phyloP scores from a whole-genome alignment of 2,113 vertebrate species.

The Dasyprocta punctata region DNA sequence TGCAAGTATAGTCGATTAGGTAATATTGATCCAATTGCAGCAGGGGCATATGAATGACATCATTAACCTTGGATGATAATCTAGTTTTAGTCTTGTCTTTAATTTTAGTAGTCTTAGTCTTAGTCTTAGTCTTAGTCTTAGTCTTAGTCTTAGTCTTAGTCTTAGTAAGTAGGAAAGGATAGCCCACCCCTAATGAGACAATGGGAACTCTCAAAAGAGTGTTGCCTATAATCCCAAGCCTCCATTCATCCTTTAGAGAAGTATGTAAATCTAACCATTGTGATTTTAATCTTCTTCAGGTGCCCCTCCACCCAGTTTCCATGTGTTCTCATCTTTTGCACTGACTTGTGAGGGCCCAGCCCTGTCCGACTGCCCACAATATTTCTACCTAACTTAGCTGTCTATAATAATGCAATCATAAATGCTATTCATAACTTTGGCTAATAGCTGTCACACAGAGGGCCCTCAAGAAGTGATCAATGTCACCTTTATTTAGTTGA shows the following conservation, averaged over 20 bases:
- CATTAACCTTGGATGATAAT: background rate
- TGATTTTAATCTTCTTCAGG: background rate
- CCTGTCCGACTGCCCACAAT: background rate
- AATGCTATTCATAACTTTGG: background rate
- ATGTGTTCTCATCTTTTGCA: background rate
- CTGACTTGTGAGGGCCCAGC: background rate
- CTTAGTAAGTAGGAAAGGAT: background rate
- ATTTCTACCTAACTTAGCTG: background rate
- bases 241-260: background rate
- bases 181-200: background rate
- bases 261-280: background rate
- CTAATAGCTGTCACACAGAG: background rate
- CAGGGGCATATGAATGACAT: background rate
- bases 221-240: background rate
- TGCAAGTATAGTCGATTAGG: background rate
- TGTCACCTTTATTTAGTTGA: background rate
- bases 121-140: background rate
- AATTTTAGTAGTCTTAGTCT: background rate
- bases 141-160: background rate
- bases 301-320: background rate
- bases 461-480: background rate
- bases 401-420: background rate
- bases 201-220: background rate
- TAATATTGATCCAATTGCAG: background rate
- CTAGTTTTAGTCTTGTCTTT: background rate